Conservation (phyloP, 1,140 invertebrate genomes). For the Polypedilum pembai region DNA sequence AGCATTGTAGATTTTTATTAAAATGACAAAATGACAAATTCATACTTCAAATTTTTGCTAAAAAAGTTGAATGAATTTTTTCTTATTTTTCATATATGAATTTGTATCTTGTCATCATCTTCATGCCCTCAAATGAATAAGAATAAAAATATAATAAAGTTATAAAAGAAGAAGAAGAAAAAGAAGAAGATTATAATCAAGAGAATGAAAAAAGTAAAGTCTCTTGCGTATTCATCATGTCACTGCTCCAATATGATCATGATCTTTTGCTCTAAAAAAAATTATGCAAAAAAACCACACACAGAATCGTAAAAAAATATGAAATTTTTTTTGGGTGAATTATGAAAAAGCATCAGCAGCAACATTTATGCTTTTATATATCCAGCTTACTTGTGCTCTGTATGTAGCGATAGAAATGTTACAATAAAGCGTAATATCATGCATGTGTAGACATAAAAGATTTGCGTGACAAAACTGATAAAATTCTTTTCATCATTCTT, state of each 20-base stretch:
- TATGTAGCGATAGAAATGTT: not conserved
- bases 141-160: no score
- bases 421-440: not conserved
- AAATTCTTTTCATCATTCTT: not conserved
- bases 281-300: constrained; percentile 7
- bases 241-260: not conserved
- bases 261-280: not conserved
- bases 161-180: no score
- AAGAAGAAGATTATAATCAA: no score
- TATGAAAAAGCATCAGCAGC: not conserved
- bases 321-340: not conserved
- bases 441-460: not conserved
- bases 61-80: no score
- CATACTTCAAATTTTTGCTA: no score
- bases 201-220: no score
- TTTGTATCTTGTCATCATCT: no score
- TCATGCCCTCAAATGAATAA: no score
- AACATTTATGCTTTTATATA: not conserved
- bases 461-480: constrained; percentile 11
- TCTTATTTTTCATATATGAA: no score
- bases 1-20: no score
- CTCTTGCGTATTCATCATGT: not conserved
- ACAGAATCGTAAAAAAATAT: not conserved
- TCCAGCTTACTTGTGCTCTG: not conserved
- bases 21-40: no score